Percentiles rank a stretch among this genome's conserved stretches.
Conservation (phyloP, 2,797 vertebrate genomes). For the Sphenodon punctatus region DNA sequence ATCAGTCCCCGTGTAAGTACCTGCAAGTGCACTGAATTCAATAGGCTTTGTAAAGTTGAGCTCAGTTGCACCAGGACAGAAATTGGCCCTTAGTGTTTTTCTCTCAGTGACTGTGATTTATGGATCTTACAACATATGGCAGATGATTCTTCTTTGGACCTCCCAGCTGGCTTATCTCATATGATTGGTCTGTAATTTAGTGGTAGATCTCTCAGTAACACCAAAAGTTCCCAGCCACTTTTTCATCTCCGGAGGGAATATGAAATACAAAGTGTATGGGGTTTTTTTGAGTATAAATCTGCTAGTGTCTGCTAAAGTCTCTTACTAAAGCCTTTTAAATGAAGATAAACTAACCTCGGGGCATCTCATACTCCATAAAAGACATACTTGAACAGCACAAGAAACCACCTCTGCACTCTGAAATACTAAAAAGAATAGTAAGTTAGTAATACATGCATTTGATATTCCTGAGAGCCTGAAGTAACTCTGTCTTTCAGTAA, state of each 20-base stretch:
- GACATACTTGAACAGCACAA: not conserved
- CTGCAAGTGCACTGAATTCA: not conserved
- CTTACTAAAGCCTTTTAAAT: conserved; percentile 26
- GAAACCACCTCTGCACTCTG: not conserved
- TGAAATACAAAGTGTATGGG: not conserved
- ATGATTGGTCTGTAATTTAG: not conserved
- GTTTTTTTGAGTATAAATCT: not conserved
- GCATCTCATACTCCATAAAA: conserved; percentile 39
- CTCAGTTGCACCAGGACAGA: not conserved
- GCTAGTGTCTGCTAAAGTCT: not conserved
- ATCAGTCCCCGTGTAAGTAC: not conserved
- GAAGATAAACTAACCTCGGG: conserved; percentile 21
- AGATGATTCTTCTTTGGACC: not conserved
- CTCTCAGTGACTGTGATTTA: not conserved
- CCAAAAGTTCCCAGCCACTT: conserved; percentile 23
- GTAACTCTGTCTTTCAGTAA: not conserved
- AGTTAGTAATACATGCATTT: not conserved
- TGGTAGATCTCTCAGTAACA: conserved; percentile 3
- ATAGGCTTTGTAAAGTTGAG: not conserved
- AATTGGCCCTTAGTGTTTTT: rapidly evolving
- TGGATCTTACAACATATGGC: rapidly evolving
- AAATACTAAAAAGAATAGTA: not conserved
- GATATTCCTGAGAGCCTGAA: not conserved
- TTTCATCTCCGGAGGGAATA: conserved; percentile 39
- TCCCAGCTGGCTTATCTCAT: rapidly evolving